Evolutionary conservation across 2,797 vertebrate genomes (phyloP).

Genomic region (Simalia tracyae): DNA sequence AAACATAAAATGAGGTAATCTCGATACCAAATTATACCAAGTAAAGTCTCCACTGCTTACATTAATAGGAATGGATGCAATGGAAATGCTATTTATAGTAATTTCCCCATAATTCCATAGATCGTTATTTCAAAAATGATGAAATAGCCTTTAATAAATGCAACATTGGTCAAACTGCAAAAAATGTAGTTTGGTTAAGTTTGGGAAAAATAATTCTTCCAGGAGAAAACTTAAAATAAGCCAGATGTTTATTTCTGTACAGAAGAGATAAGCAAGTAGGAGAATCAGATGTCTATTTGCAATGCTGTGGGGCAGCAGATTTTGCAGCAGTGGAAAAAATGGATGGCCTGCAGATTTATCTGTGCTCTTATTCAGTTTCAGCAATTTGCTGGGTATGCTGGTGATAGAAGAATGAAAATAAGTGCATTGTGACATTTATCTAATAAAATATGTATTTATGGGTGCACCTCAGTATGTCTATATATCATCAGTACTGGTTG

Average conservation of each 20-base stretch:
- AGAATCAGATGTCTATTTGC: background rate
- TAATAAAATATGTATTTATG: background rate
- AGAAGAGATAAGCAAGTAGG: background rate
- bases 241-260: conserved; percentile 20
- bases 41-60: conserved; percentile 22
- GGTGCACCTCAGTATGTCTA: background rate
- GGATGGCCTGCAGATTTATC: background rate
- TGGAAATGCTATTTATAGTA: conserved; percentile 33
- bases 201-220: background rate
- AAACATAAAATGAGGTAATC: background rate
- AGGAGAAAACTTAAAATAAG: conserved; percentile 8
- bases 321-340: background rate
- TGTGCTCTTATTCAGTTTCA: background rate
- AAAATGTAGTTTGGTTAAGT: background rate
- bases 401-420: background rate
- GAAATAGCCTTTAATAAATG: conserved; percentile 3
- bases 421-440: background rate
- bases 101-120: conserved; percentile 41
- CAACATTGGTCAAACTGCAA: background rate
- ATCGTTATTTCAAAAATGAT: conserved; percentile 22
- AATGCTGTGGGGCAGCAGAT: background rate
- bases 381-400: background rate
- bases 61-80: conserved; percentile 39
- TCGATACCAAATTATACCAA: background rate
- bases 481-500: background rate